Conservation (phyloP, 1,140 invertebrate genomes). For the Neotoxoptera formosana region DNA sequence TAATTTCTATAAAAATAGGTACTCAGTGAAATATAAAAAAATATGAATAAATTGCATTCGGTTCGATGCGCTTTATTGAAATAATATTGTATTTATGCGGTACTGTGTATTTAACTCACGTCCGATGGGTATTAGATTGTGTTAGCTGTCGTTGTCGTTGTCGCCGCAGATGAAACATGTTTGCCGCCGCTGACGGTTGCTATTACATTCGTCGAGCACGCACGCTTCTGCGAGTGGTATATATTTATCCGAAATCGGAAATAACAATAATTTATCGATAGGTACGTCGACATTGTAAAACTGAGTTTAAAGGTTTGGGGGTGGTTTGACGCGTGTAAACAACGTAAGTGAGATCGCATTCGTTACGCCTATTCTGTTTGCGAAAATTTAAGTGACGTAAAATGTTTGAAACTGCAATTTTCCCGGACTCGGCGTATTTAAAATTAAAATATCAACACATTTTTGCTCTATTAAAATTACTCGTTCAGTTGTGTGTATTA, state of each 20-base stretch:
- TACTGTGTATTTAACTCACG: constrained; percentile 21
- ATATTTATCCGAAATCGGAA: neutral
- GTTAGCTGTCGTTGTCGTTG: neutral
- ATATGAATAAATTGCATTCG: neutral
- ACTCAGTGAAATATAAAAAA: neutral
- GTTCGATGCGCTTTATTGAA: neutral
- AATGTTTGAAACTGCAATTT: neutral
- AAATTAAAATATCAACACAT: neutral
- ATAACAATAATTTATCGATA: constrained; percentile 18
- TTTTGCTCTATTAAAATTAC: neutral
- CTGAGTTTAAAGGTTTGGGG: neutral
- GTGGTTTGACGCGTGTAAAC: neutral
- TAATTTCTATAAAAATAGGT: neutral
- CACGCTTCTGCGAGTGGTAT: neutral
- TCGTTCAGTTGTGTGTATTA: neutral
- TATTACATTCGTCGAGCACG: neutral
- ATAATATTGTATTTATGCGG: neutral
- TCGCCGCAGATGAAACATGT: neutral
- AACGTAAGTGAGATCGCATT: neutral
- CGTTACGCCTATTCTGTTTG: neutral
- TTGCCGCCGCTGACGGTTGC: neutral
- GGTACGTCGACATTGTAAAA: neutral
- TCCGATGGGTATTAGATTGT: neutral
- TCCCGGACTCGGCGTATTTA: neutral
- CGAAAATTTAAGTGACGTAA: neutral